Conservation (phyloP, 1,140 invertebrate genomes). For the Rhyacophila brunnea region DNA sequence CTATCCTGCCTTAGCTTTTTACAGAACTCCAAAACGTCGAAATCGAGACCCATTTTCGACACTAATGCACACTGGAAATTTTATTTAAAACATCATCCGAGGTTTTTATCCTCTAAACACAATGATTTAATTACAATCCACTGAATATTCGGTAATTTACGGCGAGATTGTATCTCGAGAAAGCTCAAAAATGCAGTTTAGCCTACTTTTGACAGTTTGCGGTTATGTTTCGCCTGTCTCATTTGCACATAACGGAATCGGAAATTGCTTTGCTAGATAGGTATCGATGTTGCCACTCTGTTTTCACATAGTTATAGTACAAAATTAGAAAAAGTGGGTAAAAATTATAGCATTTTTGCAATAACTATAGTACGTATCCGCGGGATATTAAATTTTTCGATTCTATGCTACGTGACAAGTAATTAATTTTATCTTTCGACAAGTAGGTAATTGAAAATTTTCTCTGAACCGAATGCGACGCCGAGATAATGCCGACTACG, state of each 20-base stretch:
- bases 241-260: slow-evolving; percentile 23
- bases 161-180: slow-evolving; percentile 10
- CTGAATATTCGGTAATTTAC: not conserved
- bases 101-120: not conserved
- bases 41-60: slow-evolving; percentile 67
- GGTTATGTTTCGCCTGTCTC: slow-evolving; percentile 25
- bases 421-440: too few species aligned
- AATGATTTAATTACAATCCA: not conserved
- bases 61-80: not conserved
- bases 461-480: too few species aligned
- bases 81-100: not conserved
- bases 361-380: too few species aligned
- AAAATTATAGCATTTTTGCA: too few species aligned
- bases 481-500: too few species aligned
- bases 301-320: too few species aligned
- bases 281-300: not conserved
- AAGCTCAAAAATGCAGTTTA: slow-evolving; percentile 16
- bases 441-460: too few species aligned
- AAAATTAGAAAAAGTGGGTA: too few species aligned
- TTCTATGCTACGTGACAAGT: too few species aligned
- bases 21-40: slow-evolving; percentile 82
- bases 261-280: not conserved
- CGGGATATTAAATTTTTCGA: too few species aligned
- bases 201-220: slow-evolving; percentile 29
- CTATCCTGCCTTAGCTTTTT: slow-evolving; percentile 75